A percentile compares a stretch with the other conserved stretches of the same genome.
phyloP scores from a whole-genome alignment of 1,140 invertebrate species.

The Cotesia vestalis region DNA sequence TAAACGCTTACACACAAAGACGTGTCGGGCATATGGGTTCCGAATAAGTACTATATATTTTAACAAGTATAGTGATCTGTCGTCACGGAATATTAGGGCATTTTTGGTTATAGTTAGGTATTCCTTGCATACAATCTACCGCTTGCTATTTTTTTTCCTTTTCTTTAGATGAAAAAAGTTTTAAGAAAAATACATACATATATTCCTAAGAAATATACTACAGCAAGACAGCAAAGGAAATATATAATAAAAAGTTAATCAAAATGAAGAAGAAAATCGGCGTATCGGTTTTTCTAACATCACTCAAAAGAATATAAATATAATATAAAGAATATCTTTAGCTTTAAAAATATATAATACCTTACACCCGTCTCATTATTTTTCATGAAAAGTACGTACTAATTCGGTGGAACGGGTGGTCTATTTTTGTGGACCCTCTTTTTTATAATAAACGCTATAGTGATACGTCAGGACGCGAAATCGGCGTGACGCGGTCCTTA shows the following conservation, averaged over 20 bases:
- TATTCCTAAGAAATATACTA: background rate
- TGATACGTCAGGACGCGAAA: constrained; percentile 42
- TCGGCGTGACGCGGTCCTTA: constrained; percentile 53
- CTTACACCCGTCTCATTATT: constrained; percentile 16
- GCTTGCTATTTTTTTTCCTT: constrained; percentile 22
- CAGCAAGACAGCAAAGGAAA: constrained; percentile 12
- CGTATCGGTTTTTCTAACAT: constrained; percentile 47
- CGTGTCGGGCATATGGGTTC: background rate
- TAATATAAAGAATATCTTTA: constrained; percentile 32
- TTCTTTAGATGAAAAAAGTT: background rate
- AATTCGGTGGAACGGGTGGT: constrained; percentile 58
- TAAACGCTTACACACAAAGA: constrained; percentile 23
- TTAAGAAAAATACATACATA: no score
- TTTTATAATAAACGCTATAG: constrained; percentile 33
- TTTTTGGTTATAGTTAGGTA: background rate
- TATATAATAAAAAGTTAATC: constrained; percentile 28
- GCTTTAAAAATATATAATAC: background rate
- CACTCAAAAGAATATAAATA: constrained; percentile 40
- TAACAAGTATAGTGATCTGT: constrained; percentile 46
- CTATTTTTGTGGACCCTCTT: constrained; percentile 36
- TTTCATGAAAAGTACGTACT: constrained; percentile 32
- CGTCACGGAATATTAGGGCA: constrained; percentile 56
- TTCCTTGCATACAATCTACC: constrained; percentile 10
- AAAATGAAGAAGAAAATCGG: constrained; percentile 47
- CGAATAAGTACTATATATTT: background rate